Percentiles rank a stretch among this genome's conserved stretches.
Conservation (phyloP, 1,140 invertebrate species). For the Lordiphosa collinella region DNA sequence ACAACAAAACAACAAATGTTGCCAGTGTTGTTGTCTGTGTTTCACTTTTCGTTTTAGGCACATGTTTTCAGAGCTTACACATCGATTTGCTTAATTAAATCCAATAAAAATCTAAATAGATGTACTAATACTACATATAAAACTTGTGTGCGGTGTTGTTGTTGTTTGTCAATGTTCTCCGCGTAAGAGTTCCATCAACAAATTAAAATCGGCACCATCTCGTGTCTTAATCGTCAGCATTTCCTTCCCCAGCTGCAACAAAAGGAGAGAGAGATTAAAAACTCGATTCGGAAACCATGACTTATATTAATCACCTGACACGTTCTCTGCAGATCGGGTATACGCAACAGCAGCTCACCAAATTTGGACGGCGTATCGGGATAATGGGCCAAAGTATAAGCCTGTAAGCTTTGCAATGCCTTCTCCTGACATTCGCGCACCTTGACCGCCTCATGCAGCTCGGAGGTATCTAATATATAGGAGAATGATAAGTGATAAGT, state of each 20-base stretch:
- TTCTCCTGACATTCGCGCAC: constrained; percentile 96
- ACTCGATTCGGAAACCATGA: background rate
- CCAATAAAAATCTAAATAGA: constrained; percentile 47
- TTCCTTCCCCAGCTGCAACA: constrained; percentile 91
- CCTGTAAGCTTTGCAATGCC: constrained; percentile 93
- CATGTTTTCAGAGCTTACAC: constrained; percentile 73
- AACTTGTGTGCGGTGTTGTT: constrained; percentile 33
- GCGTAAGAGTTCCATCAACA: constrained; percentile 95
- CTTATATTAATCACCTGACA: constrained; percentile 86
- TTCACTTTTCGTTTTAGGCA: constrained; percentile 56
- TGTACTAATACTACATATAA: constrained; percentile 69
- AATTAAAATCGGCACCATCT: constrained; percentile 94
- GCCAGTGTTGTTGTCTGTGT: constrained; percentile 8
- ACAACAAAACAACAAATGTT: background rate
- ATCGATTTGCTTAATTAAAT: constrained; percentile 15
- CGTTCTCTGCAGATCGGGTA: constrained; percentile 95
- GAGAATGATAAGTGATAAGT: background rate
- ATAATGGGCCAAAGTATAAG: constrained; percentile 95
- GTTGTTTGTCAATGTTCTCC: constrained; percentile 87
- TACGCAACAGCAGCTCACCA: constrained; percentile 93
- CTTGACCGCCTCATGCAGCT: constrained; percentile 93
- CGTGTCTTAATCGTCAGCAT: constrained; percentile 91
- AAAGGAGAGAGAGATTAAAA: constrained; percentile 12
- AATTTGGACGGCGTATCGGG: constrained; percentile 96
- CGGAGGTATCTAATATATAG: constrained; percentile 88